phyloP scores from a whole-genome alignment of 1,140 invertebrate genomes.

The Cyphomyrmex costatus region DNA sequence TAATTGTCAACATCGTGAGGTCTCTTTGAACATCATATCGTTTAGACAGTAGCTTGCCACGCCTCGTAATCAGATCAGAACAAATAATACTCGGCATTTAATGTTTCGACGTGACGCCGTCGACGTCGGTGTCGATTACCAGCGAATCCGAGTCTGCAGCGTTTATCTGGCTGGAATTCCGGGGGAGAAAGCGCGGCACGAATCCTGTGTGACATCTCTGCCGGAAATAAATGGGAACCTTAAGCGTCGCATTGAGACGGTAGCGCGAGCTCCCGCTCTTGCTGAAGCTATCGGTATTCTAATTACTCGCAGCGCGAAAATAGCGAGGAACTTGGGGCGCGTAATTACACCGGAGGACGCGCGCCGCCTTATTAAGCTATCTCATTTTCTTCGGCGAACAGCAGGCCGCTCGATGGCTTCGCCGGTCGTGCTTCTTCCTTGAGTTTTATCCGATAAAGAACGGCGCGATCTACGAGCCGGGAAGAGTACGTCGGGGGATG shows the following conservation, averaged over 20 bases:
- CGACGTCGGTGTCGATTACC: conserved; percentile 30
- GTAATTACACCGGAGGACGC: conserved; percentile 70
- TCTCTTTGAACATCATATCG: background rate
- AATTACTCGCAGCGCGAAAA: conserved; percentile 75
- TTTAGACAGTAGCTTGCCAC: background rate
- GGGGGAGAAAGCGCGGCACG: background rate
- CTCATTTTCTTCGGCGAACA: conserved; percentile 71
- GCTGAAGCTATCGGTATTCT: conserved; percentile 72
- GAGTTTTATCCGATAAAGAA: conserved; percentile 74
- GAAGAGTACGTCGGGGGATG: conserved; percentile 26
- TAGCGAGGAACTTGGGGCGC: conserved; percentile 71
- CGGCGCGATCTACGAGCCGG: conserved; percentile 54
- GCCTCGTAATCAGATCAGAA: conserved; percentile 33
- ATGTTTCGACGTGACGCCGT: conserved; percentile 22
- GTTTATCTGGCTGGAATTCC: conserved; percentile 54
- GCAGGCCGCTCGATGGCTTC: conserved; percentile 65
- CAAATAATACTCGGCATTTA: conserved; percentile 44
- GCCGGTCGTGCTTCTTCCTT: conserved; percentile 69
- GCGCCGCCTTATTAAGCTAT: conserved; percentile 73
- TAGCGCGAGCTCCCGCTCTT: background rate
- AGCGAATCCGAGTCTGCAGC: conserved; percentile 41
- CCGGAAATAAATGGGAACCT: conserved; percentile 66
- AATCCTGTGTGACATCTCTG: conserved; percentile 65
- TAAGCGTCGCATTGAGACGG: conserved; percentile 36
- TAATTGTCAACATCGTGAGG: background rate